Base-by-base conservation (phyloP, 2,113 vertebrate species). In the Rallus limicola region DNA sequence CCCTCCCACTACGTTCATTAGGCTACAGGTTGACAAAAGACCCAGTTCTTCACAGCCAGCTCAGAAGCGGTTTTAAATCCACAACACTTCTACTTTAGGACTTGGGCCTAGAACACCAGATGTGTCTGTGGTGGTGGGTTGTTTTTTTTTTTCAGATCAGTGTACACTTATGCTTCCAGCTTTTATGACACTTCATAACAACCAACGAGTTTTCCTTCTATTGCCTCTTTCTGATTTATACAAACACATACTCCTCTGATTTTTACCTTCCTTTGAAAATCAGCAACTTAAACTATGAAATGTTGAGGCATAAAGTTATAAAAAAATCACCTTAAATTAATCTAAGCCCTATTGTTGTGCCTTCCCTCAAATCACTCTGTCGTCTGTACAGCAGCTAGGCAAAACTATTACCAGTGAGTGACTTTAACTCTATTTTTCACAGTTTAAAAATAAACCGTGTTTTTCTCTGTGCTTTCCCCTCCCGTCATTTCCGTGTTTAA, bases 91-190 rank as follows among this genome's bases (percentile, higher is more conserved):
- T 56, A 60, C 95, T 94, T 93, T 42, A 94, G 92, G 92, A 95
- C 76, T 92, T 8, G 79, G 97, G 96, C 97, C 97, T 95, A 95
- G 93, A 95, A 95, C 60, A 94, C 84, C 80, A 94, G 71, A 95
- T 96, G 89, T 91, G 70, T 36, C 90, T 52, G 67, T 52, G 62
- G 48, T 53, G 48, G 21, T 23, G 25, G 52, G 36, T 36, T n/a
- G n/a, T 20, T 18, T 52, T 52, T 26, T 52, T 90, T 97, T 91
- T 95, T 59, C n/a, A 93, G 70, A 86, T 92, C 92, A 90, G 95
- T 65, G 82, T 71, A 87, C 1, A 4, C 42, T 90, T 26, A 31
- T 8, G 86, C n/a, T 90, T 82, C 88, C 88, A 92, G 93, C 64
- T 60, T 77, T 90, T 80, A 92, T 53, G 89, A 72, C 80, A 96